Base-by-base conservation (phyloP, 2,113 vertebrate species). In the Lophochroa leadbeateri region DNA sequence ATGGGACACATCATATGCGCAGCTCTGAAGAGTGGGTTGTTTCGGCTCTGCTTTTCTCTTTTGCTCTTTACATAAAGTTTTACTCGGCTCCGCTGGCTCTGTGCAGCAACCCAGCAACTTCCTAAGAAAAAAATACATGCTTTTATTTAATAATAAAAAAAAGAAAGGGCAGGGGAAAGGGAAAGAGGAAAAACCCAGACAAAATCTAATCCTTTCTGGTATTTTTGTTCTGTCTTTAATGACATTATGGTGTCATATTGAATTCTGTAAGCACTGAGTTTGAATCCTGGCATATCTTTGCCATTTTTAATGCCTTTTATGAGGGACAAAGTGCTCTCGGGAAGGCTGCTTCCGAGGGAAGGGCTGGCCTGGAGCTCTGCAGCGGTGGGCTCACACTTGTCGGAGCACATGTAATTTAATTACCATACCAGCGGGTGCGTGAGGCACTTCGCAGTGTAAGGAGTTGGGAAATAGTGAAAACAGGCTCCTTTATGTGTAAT, bases 1-100 rank as follows among this genome's bases (percentile, higher is more conserved):
- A 97, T 94, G 93, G 94, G 90, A 94, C 88, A 91, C 94, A 93
- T 93, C 94, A 92, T 96, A 90, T 72, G 10, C 0, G 1, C 7
- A 0, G 82, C 91, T 65, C 92, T 6, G 21, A 41, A 31, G 80
- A 67, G 15, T 2, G 27, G 43, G 41, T 82, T 27, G 7, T 79
- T 84, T 78, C 8, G 10, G 35, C 43, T 86, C 82, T 17, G 71
- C 74, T 71, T 87, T 79, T 60, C 85, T 71, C 55, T 50, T 24
- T 61, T 65, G 14, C 43, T 35, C 61, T 52, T 14, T 14, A 1
- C 4, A 31, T 27, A 58, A 94, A 86, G 64, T 70, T 90, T 65
- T 52, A 10, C 43, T 52, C 11, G 0, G 52, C 23, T 72, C 60
- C 0, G 1, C 41, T 75, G 8, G 17, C 46, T 64, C 68, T 8